Percentiles rank a stretch among this genome's conserved stretches.
Evolutionary conservation across 2,888 invertebrate genomes (phyloP).

Genomic region (Polyploca ridens): DNA sequence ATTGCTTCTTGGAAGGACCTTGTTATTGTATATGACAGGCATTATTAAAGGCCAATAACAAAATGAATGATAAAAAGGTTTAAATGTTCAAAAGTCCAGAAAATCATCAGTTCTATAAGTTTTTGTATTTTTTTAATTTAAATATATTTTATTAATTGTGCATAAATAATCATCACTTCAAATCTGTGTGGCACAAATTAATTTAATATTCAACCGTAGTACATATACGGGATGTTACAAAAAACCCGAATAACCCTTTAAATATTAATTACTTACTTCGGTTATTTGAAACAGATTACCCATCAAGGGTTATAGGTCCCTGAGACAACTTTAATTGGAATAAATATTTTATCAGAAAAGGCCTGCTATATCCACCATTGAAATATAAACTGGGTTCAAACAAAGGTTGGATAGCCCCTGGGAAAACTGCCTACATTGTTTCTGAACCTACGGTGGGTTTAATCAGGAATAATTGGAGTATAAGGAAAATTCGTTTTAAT

Average conservation of each 20-base stretch:
- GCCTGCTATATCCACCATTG: background rate
- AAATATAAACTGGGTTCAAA: background rate
- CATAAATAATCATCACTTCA: too few relatives aligned
- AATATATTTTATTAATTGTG: too few relatives aligned
- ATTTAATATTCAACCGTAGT: background rate
- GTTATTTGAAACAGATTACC: background rate
- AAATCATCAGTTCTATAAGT: too few relatives aligned
- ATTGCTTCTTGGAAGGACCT: too few relatives aligned
- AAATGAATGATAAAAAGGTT: too few relatives aligned
- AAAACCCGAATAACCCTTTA: background rate
- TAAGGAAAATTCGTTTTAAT: constrained; percentile 4
- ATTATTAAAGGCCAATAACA: too few relatives aligned
- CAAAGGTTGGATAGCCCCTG: background rate
- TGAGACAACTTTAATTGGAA: constrained; percentile 3
- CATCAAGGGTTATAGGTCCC: background rate
- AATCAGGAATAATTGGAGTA: constrained; percentile 6
- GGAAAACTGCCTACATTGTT: constrained; percentile 1
- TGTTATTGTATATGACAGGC: too few relatives aligned
- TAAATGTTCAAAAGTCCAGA: too few relatives aligned
- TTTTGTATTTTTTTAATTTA: too few relatives aligned
- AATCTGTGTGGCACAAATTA: too few relatives aligned
- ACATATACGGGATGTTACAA: background rate
- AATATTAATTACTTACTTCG: background rate
- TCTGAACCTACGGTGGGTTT: background rate
- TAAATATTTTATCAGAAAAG: constrained; percentile 4